Conservation (phyloP, 92 coral and sea anemone genomes). For the Desmophyllum pertusum region DNA sequence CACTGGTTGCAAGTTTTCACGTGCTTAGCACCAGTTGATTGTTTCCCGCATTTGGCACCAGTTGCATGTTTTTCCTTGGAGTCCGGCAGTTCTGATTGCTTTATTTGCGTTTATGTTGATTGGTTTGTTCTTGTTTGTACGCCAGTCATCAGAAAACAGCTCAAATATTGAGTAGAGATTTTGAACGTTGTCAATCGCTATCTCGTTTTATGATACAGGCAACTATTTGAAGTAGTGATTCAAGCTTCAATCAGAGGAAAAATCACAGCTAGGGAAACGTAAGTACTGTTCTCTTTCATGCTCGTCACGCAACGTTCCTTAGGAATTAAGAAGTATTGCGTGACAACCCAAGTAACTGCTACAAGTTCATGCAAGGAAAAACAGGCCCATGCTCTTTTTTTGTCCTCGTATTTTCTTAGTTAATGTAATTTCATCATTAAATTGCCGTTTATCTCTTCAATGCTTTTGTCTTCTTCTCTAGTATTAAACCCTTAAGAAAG, state of each 20-base stretch:
- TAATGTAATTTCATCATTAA: background rate
- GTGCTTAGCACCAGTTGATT: background rate
- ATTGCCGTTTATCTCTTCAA: background rate
- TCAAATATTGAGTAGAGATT: background rate
- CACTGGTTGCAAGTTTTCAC: background rate
- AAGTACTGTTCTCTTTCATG: conserved; percentile 23
- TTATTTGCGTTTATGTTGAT: background rate
- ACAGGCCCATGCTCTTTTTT: no score
- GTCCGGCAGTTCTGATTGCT: background rate
- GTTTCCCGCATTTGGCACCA: background rate
- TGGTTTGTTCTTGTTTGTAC: background rate
- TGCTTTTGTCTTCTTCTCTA: conserved; percentile 15
- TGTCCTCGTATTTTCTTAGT: background rate
- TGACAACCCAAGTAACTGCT: background rate
- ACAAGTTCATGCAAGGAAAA: background rate
- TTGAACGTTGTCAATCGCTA: background rate
- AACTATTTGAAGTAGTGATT: conserved; percentile 90
- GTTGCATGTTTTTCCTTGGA: background rate
- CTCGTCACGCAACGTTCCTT: background rate
- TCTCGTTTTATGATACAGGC: conserved; percentile 52
- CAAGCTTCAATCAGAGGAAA: conserved; percentile 93
- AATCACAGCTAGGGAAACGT: conserved; percentile 90
- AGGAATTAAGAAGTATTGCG: background rate
- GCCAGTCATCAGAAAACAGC: no score
- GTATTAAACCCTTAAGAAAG: conserved; percentile 80